These are phyloP conservation scores for Athalia cordata DNA, from an alignment of 2,888 invertebrate species.

Conservation along the genomic window DNA sequence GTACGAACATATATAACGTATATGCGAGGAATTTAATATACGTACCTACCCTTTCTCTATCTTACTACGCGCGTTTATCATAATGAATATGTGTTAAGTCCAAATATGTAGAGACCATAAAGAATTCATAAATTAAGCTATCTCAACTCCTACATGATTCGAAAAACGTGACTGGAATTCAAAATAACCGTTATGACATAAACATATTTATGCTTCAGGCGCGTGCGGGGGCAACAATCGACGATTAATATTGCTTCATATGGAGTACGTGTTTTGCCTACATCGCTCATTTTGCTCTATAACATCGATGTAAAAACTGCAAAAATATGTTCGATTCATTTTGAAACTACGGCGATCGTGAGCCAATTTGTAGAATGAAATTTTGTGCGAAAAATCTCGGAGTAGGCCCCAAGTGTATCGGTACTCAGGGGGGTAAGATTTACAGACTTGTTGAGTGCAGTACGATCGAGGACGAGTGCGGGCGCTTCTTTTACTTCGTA, in stretches of 20 bases:
- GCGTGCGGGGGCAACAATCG: constrained; percentile 7
- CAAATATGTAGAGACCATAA: neutral
- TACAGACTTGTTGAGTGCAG: constrained; percentile 14
- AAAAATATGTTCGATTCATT: neutral
- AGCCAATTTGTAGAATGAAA: neutral
- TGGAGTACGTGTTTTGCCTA: neutral
- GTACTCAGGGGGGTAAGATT: neutral
- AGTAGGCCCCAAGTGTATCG: neutral
- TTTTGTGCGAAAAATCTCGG: neutral
- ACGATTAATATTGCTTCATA: neutral
- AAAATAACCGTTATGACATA: neutral
- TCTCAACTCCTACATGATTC: neutral
- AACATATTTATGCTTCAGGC: neutral
- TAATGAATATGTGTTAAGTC: neutral
- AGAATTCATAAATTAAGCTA: constrained; percentile 4
- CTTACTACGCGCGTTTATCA: too few relatives aligned
- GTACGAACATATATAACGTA: neutral
- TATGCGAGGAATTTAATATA: neutral
- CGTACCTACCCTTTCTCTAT: too few relatives aligned
- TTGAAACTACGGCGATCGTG: neutral
- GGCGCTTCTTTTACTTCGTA: neutral
- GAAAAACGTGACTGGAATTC: neutral
- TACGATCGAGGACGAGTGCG: constrained; percentile 13
- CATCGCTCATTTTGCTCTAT: too few relatives aligned
- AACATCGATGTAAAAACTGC: too few relatives aligned